Percentiles rank a stretch among this genome's conserved stretches.
Conservation (phyloP, 2,888 invertebrate genomes). For the Watsonalla cultraria region DNA sequence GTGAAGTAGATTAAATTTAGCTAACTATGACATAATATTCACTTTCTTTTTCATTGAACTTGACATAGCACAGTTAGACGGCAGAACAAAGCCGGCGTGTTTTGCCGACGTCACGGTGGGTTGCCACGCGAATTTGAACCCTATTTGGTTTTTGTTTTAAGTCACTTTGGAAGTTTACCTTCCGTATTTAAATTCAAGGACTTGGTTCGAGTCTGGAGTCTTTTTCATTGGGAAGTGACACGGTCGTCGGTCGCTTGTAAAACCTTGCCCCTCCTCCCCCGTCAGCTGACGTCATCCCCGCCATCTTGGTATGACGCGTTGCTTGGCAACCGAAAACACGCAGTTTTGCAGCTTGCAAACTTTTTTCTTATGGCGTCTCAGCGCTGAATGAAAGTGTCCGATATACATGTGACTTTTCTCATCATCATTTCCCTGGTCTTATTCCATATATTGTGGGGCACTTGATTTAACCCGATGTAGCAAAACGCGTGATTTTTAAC, state of each 20-base stretch:
- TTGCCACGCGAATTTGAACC: conserved; percentile 33
- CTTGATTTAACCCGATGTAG: too few species aligned
- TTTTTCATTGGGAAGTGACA: conserved; percentile 74
- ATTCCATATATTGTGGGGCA: too few species aligned
- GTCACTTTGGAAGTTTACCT: conserved; percentile 37
- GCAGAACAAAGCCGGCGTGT: conserved; percentile 31
- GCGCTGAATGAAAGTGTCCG: not conserved
- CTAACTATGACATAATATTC: conserved; percentile 16
- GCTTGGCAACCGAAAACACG: conserved; percentile 59
- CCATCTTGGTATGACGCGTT: conserved; percentile 74
- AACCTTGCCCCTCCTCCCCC: conserved; percentile 54
- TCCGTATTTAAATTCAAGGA: conserved; percentile 60
- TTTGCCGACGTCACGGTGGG: conserved; percentile 34
- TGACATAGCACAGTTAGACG: conserved; percentile 48
- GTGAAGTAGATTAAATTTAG: not conserved
- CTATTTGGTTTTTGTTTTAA: conserved; percentile 13
- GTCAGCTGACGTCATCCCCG: conserved; percentile 69
- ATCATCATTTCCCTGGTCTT: too few species aligned
- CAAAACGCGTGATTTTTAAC: too few species aligned
- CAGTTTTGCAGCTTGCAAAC: conserved; percentile 18
- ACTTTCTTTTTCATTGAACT: conserved; percentile 67
- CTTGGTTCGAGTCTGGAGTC: conserved; percentile 57
- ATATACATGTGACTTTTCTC: too few species aligned
- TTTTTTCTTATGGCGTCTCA: not conserved
- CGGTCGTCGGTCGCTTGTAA: conserved; percentile 55